Conservation (phyloP, 2,888 invertebrate species). For the Polymixis lichenea region DNA sequence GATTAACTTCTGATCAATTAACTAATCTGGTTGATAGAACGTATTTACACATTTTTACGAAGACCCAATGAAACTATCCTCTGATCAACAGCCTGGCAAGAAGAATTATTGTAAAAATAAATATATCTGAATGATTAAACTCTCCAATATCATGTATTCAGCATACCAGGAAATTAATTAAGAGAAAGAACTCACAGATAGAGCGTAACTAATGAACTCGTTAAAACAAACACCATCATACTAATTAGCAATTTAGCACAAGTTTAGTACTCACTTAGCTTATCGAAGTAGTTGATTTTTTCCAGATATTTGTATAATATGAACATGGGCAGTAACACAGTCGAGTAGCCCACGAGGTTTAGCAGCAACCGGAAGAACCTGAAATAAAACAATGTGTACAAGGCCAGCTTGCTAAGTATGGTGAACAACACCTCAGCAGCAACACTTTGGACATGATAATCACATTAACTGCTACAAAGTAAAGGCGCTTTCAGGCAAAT, state of each 20-base stretch:
- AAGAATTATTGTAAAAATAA: not conserved
- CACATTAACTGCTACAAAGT: not conserved
- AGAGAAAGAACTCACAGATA: conserved; percentile 10
- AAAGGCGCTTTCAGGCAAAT: not conserved
- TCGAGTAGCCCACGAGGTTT: conserved; percentile 96
- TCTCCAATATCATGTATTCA: not conserved
- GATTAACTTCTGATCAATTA: not conserved
- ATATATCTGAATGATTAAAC: not conserved
- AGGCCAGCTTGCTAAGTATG: not conserved
- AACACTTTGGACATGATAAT: not conserved
- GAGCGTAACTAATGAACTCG: conserved; percentile 43
- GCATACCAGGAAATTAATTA: not conserved
- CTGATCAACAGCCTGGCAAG: not conserved
- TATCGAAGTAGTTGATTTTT: conserved; percentile 95
- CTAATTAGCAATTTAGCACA: conserved; percentile 10
- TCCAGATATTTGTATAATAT: conserved; percentile 95
- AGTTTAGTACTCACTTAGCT: conserved; percentile 91
- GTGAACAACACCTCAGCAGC: not conserved
- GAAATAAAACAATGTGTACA: conserved; percentile 46
- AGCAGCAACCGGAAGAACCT: conserved; percentile 94
- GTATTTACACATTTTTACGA: not conserved
- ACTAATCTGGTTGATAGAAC: not conserved
- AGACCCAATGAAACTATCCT: not conserved
- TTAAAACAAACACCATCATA: conserved; percentile 4
- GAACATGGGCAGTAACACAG: conserved; percentile 96